Percentiles rank a stretch among this genome's conserved stretches.
Evolutionary conservation across 2,113 vertebrate species (phyloP).

Genomic region (Fukomys damarensis): DNA sequence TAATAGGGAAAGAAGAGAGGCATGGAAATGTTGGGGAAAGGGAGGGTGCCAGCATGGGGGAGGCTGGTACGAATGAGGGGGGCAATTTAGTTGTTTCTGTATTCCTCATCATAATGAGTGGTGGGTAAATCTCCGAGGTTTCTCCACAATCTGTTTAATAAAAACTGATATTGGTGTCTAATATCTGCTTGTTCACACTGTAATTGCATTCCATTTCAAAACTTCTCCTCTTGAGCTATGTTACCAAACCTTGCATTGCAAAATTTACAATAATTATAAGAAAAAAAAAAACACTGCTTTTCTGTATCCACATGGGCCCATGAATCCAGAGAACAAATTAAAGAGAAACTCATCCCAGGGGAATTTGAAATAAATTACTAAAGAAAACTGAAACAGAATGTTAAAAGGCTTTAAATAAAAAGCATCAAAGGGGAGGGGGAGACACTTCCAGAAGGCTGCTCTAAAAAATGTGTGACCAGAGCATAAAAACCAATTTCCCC

Average conservation of each 20-base stretch:
- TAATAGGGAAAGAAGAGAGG: neutral
- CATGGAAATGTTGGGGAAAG: neutral
- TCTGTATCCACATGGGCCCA: neutral
- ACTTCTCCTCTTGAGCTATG: slow-evolving; percentile 41
- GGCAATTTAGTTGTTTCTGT: neutral
- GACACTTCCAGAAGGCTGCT: neutral
- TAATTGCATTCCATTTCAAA: slow-evolving; percentile 45
- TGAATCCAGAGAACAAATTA: slow-evolving; percentile 46
- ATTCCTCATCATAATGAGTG: neutral
- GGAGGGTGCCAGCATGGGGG: neutral
- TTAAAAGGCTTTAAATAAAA: neutral
- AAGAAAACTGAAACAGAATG: slow-evolving; percentile 48
- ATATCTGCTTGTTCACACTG: slow-evolving; percentile 8
- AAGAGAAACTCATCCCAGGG: slow-evolving; percentile 36
- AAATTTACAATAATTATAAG: slow-evolving; percentile 49
- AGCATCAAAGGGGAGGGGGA: neutral
- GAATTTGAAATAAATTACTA: slow-evolving; percentile 46
- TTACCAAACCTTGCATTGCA: slow-evolving; percentile 46
- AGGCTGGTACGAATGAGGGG: neutral
- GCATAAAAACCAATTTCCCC: neutral
- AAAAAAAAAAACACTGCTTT: neutral
- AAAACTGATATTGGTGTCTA: neutral
- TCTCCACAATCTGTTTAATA: slow-evolving; percentile 37
- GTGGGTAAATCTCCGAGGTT: neutral
- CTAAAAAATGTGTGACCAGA: neutral